Base-by-base conservation (phyloP, 2,888 invertebrate genomes). In the Microctonus aethiopoides region DNA sequence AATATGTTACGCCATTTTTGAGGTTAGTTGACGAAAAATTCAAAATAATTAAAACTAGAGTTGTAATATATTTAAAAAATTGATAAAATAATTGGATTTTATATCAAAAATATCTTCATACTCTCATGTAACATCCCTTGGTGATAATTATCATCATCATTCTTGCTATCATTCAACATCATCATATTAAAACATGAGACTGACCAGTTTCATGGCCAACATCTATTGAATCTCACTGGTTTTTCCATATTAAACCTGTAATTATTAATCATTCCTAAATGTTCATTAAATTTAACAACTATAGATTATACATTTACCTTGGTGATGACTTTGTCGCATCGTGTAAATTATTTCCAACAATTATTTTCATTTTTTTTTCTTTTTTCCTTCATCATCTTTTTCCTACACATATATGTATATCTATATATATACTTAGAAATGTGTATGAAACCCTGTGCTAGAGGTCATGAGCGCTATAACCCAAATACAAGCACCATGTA, bases 381-480 rank as follows among this genome's bases (percentile, higher is more conserved):
- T 7, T 32, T 36, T 36, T 36, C 32, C 6, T 36, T 9, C 10
- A 9, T 9, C 36, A 9, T 9, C 10, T n/a, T n/a, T n/a, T n/a
- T n/a, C n/a, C 32, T 36, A 9, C 36, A 36, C 36, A 36, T 10
- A 10, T n/a, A n/a, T n/a, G n/a, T n/a, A n/a, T n/a, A n/a, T n/a
- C n/a, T 32, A 32, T 32, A 32, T 32, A 32, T 32, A 32, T 32
- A 7, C 32, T 32, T 7, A 5, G 3, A 7, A 32, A n/a, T 39
- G 13, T 39, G 39, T 13, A 51, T 72, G 60, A 65, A 67, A 60
- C 75, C 73, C 74, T 71, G 73, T 76, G 75, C 76, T 32, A 63
- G 72, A 75, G 75, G 73, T 73, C 75, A 74, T 64, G 67, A 67
- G 63, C 60, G 71, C 67, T 64, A 46, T 16, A 74, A 72, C 72